These are phyloP conservation scores for Macaria liturata DNA, from an alignment of 2,888 invertebrate genomes.

Conservation along the genomic window DNA sequence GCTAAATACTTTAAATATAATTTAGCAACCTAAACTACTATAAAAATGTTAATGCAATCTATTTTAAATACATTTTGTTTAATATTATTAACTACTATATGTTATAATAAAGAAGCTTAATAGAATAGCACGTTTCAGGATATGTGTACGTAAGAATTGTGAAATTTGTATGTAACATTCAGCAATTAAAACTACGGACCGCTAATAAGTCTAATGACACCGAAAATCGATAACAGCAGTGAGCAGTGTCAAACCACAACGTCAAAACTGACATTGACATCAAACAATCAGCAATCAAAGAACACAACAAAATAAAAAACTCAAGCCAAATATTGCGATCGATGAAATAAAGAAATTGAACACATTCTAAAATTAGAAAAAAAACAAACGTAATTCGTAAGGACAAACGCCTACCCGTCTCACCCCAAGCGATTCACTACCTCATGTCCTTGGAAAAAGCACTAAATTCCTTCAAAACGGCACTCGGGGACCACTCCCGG, in stretches of 20 bases:
- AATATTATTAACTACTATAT: too few relatives aligned
- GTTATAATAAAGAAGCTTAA: too few relatives aligned
- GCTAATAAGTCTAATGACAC: slow-evolving; percentile 3
- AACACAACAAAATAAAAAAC: slow-evolving; percentile 4
- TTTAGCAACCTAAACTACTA: too few relatives aligned
- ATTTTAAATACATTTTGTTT: too few relatives aligned
- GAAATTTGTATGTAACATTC: too few relatives aligned
- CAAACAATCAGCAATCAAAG: slow-evolving; percentile 4
- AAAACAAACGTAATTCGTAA: slow-evolving; percentile 34
- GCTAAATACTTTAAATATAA: too few relatives aligned
- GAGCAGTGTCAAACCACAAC: slow-evolving; percentile 6
- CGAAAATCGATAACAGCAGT: slow-evolving; percentile 23
- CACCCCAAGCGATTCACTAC: slow-evolving; percentile 53
- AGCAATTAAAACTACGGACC: too few relatives aligned
- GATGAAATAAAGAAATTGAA: slow-evolving; percentile 24
- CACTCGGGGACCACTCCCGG: slow-evolving; percentile 65
- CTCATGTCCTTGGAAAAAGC: slow-evolving; percentile 58
- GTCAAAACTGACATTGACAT: slow-evolving; percentile 18
- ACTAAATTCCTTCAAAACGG: slow-evolving; percentile 61
- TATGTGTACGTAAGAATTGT: too few relatives aligned
- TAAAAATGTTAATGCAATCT: too few relatives aligned
- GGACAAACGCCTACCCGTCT: slow-evolving; percentile 36
- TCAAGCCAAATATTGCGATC: slow-evolving; percentile 3
- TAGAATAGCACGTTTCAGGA: too few relatives aligned
- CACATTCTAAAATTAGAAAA: slow-evolving; percentile 30